A percentile compares a stretch with the other conserved stretches of the same genome.
phyloP scores from a whole-genome alignment of 2,888 invertebrate genomes.

The Leptinotarsa tumamoca region DNA sequence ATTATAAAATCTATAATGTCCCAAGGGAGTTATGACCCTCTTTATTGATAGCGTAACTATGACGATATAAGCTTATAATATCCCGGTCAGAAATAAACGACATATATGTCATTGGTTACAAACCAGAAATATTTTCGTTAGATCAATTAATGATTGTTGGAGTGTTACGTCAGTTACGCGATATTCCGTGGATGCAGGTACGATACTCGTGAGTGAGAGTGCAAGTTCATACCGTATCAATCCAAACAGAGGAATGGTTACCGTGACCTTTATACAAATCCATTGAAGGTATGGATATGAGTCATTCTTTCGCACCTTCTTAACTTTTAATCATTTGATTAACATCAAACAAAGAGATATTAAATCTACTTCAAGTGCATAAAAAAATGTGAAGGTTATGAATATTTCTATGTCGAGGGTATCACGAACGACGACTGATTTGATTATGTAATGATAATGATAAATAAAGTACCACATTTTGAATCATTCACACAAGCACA shows the following conservation, averaged over 20 bases:
- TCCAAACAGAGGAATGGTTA: background rate
- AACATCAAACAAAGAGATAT: slow-evolving; percentile 14
- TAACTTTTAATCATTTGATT: slow-evolving; percentile 2
- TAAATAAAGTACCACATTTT: background rate
- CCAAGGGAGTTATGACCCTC: too few species aligned
- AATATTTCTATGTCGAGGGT: slow-evolving; percentile 5
- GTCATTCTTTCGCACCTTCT: background rate
- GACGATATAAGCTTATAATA: too few species aligned
- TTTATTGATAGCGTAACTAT: too few species aligned
- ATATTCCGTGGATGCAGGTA: background rate
- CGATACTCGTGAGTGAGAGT: slow-evolving; percentile 3
- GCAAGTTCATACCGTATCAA: background rate
- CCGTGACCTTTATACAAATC: slow-evolving; percentile 11
- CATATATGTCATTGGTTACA: too few species aligned
- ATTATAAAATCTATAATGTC: too few species aligned
- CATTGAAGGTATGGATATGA: background rate
- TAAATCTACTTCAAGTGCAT: background rate
- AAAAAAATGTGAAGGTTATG: slow-evolving; percentile 1
- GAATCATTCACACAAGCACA: background rate
- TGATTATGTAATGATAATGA: background rate
- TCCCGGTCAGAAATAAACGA: too few species aligned
- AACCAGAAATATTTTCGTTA: too few species aligned
- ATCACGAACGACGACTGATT: background rate
- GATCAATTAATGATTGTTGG: too few species aligned
- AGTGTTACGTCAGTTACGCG: background rate